A percentile compares a stretch with the other conserved stretches of the same genome.
Conservation (phyloP, 1,140 invertebrate species). For the Drosophila melanogaster region DNA sequence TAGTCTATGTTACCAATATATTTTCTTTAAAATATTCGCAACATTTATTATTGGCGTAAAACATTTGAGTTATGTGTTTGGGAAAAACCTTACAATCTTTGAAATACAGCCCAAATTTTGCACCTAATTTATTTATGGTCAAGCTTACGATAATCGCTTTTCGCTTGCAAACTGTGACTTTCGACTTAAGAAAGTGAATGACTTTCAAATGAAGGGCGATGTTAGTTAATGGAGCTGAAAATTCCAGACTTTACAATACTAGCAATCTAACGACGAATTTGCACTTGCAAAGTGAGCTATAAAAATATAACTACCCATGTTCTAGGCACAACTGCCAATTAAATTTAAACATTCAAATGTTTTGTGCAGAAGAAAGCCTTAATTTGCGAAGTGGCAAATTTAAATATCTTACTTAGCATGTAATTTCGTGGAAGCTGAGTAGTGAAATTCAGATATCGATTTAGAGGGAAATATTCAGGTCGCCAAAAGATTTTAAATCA, state of each 20-base stretch:
- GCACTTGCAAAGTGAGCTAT: not conserved
- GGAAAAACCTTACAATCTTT: not conserved
- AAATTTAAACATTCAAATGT: too few species aligned
- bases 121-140: conserved; percentile 2
- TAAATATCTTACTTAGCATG: not conserved
- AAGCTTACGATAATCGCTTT: conserved; percentile 7
- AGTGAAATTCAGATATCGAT: not conserved
- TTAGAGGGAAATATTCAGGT: not conserved
- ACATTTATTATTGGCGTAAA: not conserved
- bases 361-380: too few species aligned
- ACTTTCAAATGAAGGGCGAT: not conserved
- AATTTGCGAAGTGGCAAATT: not conserved
- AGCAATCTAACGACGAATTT: too few species aligned
- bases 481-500: not conserved
- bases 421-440: too few species aligned
- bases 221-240: not conserved
- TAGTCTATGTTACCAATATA: too few species aligned
- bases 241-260: not conserved
- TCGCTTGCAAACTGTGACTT: not conserved
- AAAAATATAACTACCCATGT: not conserved
- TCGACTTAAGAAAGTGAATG: not conserved
- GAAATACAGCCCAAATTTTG: not conserved
- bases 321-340: too few species aligned
- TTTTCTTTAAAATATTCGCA: not conserved
- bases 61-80: conserved; percentile 1